Evolutionary conservation across 2,888 invertebrate species (phyloP).

Genomic region (Anthoptus insignis): DNA sequence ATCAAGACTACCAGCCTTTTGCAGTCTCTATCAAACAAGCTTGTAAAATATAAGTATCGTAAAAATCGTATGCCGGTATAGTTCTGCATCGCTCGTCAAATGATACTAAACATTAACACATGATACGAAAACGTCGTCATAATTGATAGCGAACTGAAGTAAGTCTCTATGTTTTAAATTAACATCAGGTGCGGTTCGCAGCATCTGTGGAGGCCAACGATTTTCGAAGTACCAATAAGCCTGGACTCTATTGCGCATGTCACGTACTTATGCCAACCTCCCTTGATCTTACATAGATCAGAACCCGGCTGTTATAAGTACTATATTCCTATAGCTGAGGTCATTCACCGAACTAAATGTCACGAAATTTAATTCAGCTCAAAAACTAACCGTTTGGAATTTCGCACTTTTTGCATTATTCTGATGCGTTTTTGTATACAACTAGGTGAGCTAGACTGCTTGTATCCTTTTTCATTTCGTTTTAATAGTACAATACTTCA

Average conservation of each 20-base stretch:
- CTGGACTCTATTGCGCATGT: constrained; percentile 69
- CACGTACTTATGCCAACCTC: constrained; percentile 57
- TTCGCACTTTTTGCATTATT: constrained; percentile 23
- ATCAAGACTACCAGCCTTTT: too few species aligned
- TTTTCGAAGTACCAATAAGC: constrained; percentile 48
- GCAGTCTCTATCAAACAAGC: too few species aligned
- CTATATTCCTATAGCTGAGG: constrained; percentile 46
- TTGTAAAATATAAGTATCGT: too few species aligned
- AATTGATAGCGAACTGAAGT: neutral
- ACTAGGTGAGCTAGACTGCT: neutral
- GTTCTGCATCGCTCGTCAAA: too few species aligned
- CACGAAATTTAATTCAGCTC: constrained; percentile 40
- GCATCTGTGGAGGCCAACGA: constrained; percentile 9
- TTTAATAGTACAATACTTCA: neutral
- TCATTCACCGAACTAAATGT: constrained; percentile 55
- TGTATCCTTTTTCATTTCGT: neutral
- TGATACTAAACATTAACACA: neutral
- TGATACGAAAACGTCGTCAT: neutral
- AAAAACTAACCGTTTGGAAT: neutral
- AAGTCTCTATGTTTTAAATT: neutral
- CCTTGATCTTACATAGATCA: constrained; percentile 40
- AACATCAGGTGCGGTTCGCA: neutral
- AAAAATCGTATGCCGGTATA: too few species aligned
- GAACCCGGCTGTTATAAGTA: neutral
- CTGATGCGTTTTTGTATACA: constrained; percentile 12